A percentile compares a stretch with the other conserved stretches of the same genome.
These are phyloP conservation scores for Brachyalestes nurse DNA, from an alignment of 2,797 vertebrate genomes.

Conservation along the genomic window DNA sequence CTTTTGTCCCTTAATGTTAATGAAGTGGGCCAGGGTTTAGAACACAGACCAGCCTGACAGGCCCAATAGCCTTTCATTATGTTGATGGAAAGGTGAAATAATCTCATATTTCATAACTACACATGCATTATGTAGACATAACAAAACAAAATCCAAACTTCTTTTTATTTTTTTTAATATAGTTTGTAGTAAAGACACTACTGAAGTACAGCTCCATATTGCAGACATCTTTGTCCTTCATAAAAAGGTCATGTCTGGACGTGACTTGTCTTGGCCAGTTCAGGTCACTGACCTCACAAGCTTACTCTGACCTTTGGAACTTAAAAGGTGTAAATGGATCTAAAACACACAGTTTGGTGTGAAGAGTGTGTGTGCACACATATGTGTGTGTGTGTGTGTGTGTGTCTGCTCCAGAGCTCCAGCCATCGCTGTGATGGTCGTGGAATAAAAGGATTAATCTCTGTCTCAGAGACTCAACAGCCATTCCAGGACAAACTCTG, in stretches of 20 bases:
- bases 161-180: neutral
- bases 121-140: neutral
- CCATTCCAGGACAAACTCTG: neutral
- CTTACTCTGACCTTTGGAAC: constrained; percentile 44
- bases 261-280: constrained; percentile 22
- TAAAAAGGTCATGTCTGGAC: constrained; percentile 31
- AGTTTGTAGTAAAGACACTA: neutral
- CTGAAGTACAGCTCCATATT: neutral
- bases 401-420: neutral
- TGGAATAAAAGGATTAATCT: constrained; percentile 4
- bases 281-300: constrained; percentile 45
- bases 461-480: neutral
- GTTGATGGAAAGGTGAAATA: neutral
- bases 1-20: no score
- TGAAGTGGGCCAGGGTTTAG: no score
- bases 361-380: constrained; percentile 40
- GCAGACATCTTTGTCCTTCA: constrained; percentile 40
- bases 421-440: neutral
- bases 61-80: no score
- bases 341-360: constrained; percentile 39
- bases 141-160: neutral
- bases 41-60: no score
- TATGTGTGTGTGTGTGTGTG: constrained; percentile 32
- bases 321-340: constrained; percentile 55
- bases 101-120: no score